Base-by-base conservation (phyloP, 2,888 invertebrate genomes). In the Tethea ocularis region DNA sequence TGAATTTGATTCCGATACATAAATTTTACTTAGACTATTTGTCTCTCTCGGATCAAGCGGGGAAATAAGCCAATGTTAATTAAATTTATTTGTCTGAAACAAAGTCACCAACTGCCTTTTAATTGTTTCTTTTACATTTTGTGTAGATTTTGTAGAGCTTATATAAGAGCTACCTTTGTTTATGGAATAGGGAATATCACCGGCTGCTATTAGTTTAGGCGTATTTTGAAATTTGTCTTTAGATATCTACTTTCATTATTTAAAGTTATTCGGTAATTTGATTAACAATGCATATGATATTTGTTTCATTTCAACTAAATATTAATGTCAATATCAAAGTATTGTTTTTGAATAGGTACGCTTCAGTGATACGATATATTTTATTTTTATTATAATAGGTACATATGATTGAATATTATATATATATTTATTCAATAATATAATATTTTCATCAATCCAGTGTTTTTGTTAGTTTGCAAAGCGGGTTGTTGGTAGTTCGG, bases 1-100 rank as follows among this genome's bases (percentile, higher is more conserved):
- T 89, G 90, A 91, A 91, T 92, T 90, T 91, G 90, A 91, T 91
- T 92, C 91, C 91, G 87, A 91, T 90, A 92, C 91, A 92, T 92
- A 91, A 92, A 92, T 92, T 92, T 91, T 86, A 91, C 91, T 92
- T 89, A 91, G 88, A 85, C 88, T 86, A 88, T 91, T 92, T 88
- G 91, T 92, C 90, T 91, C 85, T 77, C 82, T 85, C 69, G 89
- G 90, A 90, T 91, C 90, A 90, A 88, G 86, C 85, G 78, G 82
- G 84, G 81, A 84, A 89, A 88, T 89, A 88, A 87, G 84, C 81
- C 83, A 80, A 83, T 84, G 87, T 88, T 90, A 90, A 91, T 89
- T 91, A 91, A 90, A 90, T 89, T 91, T 88, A 86, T 87, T 87
- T 83, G 80, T 82, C 78, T 80, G 72, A 83, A 87, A 84, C 84